Evolutionary conservation across 2,797 vertebrate species (phyloP), one percentile per base, ranked within the genome.

Genomic region (Thaleichthys pacificus): DNA sequence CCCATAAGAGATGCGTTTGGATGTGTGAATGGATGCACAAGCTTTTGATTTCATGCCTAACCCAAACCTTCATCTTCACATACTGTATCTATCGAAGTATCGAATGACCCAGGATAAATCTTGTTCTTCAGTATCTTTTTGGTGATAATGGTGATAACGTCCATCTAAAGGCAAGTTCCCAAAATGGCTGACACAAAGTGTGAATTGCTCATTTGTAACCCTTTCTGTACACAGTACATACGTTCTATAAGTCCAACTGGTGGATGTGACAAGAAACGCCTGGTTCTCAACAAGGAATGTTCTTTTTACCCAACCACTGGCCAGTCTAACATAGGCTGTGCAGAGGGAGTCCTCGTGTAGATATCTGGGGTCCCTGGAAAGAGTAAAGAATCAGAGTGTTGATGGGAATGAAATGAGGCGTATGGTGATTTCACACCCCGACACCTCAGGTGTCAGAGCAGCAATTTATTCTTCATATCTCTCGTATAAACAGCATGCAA

Each of bases 371-470:
- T 62, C 15, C 49, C 58, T 11, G 54, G 61, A 62, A 19, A 30
- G 24, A 28, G 47, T 28, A 12, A 61, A 47, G 24, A 17, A 17
- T 49, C 65, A 57, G 51, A 57, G 49, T 21, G 47, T 63, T 12
- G 68, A 26, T 42, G 19, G 68, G 38, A 70, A 17, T 38, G 32
- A 60, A 61, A 70, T 38, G 26, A 7, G 28, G 12, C 21, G 22
- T 49, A 49, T 15, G 30, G 66, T 57, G 51, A 58, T 68, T 35
- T 68, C 51, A 58, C 54, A 57, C 66, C 28, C 12, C 66, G 17
- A 14, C 49, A 68, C 7, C 47, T 66, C 12, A 21, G 57, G 51
- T 32, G 26, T 56, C 28, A 21, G 28, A 57, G 66, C 24, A 5
- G n/a, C 26, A 56, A 35, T 68, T n/a, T 68, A 56, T 57, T 56